These are phyloP conservation scores for Macrophya annulata DNA, from an alignment of 2,888 invertebrate species.

Conservation along the genomic window DNA sequence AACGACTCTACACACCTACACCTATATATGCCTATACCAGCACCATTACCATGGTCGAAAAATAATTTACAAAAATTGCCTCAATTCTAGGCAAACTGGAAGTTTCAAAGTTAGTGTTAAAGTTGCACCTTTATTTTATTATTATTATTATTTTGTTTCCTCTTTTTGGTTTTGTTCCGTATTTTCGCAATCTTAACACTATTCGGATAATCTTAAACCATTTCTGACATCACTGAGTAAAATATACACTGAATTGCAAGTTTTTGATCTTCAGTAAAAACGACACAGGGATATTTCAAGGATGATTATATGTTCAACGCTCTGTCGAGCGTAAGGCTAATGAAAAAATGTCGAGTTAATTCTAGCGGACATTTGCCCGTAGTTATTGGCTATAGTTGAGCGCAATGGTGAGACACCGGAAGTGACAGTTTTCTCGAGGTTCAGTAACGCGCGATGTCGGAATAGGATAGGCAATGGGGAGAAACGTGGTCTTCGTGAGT, in stretches of 20 bases:
- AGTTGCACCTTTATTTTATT: neutral
- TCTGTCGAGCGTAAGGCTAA: neutral
- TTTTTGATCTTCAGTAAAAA: neutral
- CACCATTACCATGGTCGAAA: neutral
- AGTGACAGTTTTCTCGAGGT: constrained; percentile 34
- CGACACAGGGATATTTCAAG: neutral
- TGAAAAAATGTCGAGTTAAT: constrained; percentile 12
- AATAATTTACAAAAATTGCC: constrained; percentile 22
- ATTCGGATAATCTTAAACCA: neutral
- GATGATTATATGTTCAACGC: neutral
- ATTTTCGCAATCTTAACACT: neutral
- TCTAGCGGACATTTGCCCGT: constrained; percentile 13
- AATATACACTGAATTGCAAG: neutral
- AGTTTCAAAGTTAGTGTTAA: neutral
- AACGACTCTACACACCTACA: neutral
- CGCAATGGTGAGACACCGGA: neutral
- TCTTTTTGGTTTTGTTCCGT: neutral
- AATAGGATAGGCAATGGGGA: neutral
- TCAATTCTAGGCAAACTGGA: constrained; percentile 1
- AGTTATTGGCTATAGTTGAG: constrained; percentile 24
- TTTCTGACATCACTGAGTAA: neutral
- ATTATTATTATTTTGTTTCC: neutral
- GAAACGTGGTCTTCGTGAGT: neutral
- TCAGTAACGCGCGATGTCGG: neutral
- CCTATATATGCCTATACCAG: no score